Evolutionary conservation across 2,113 vertebrate genomes (phyloP).

Genomic region (Myrmecophaga tridactyla): DNA sequence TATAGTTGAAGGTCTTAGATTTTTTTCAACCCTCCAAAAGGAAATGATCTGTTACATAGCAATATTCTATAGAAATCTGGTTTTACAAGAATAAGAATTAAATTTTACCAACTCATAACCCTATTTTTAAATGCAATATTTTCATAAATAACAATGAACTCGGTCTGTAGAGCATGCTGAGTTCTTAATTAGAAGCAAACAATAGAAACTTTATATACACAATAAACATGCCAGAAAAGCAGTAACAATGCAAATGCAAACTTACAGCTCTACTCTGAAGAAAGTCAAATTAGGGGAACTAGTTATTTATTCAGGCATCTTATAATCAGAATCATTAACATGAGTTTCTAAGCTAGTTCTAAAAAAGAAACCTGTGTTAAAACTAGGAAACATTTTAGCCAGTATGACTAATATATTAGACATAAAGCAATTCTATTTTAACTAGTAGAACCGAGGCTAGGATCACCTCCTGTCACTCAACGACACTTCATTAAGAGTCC

Average conservation of each 20-base stretch:
- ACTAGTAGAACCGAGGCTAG: background rate
- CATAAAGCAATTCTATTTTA: background rate
- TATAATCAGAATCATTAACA: conserved; percentile 27
- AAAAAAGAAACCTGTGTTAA: background rate
- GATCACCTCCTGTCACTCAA: background rate
- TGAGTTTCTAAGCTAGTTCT: background rate
- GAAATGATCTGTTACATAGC: conserved; percentile 57
- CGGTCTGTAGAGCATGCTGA: background rate
- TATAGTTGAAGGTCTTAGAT: conserved; percentile 31
- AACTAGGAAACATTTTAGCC: background rate
- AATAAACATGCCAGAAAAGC: conserved; percentile 41
- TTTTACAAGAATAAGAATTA: conserved; percentile 36
- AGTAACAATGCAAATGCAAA: conserved; percentile 27
- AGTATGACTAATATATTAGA: background rate
- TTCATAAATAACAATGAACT: conserved; percentile 57
- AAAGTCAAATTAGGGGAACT: conserved; percentile 32
- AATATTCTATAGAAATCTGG: conserved; percentile 43
- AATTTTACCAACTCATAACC: conserved; percentile 24
- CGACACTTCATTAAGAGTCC: background rate
- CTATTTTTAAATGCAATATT: conserved; percentile 52
- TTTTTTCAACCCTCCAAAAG: conserved; percentile 36
- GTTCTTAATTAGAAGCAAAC: conserved; percentile 45
- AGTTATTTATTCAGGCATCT: background rate
- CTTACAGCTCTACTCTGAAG: background rate
- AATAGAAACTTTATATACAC: background rate